A percentile compares a stretch with the other conserved stretches of the same genome.
phyloP scores from a whole-genome alignment of 1,140 invertebrate species.

The Caenorhabditis brenneri region DNA sequence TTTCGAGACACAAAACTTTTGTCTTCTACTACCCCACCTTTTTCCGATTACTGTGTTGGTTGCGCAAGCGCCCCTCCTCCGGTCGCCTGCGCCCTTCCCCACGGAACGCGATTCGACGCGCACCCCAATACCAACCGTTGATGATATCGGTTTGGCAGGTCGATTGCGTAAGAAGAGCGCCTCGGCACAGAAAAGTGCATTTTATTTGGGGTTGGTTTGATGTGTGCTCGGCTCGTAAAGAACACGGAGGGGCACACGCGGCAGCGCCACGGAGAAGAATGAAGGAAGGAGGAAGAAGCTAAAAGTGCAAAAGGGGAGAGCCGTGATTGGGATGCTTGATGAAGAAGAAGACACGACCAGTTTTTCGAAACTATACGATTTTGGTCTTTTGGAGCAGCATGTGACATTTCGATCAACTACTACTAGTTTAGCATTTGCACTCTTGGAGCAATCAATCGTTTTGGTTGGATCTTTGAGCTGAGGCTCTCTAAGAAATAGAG shows the following conservation, averaged over 20 bases:
- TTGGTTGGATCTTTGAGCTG: too few relatives aligned
- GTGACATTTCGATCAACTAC: too few relatives aligned
- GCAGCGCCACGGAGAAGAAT: neutral
- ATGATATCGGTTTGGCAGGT: neutral
- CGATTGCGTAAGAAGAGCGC: conserved; percentile 18
- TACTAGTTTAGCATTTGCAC: too few relatives aligned
- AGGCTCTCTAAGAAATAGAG: too few relatives aligned
- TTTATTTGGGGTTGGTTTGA: neutral
- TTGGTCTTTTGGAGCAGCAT: neutral
- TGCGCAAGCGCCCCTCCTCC: neutral
- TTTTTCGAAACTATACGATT: neutral
- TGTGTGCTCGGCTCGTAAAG: too few relatives aligned
- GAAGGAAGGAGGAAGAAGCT: neutral
- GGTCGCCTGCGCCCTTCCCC: neutral
- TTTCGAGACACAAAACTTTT: neutral
- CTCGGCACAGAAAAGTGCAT: neutral
- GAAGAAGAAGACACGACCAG: neutral
- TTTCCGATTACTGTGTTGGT: neutral
- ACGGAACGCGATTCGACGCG: conserved; percentile 21
- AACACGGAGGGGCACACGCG: too few relatives aligned
- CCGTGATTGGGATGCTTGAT: neutral
- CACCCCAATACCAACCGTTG: neutral
- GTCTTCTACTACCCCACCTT: too few relatives aligned
- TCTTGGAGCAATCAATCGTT: too few relatives aligned
- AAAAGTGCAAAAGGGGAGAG: conserved; percentile 25